Evolutionary conservation across 1,140 invertebrate genomes (phyloP), one percentile per base, ranked within the genome.

Genomic region (Drosophila ercepeae): DNA sequence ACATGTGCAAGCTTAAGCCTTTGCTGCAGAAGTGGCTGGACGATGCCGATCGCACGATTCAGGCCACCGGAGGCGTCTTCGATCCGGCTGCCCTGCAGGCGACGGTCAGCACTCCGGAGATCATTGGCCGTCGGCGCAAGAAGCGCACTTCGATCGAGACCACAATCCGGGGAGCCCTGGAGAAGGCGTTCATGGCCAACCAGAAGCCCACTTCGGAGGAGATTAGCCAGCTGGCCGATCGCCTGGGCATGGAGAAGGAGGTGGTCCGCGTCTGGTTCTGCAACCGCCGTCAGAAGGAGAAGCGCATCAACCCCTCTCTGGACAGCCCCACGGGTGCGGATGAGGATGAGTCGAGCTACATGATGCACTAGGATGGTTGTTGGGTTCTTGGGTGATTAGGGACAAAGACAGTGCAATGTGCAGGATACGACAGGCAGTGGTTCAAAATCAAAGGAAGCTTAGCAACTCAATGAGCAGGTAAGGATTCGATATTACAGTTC

Each of bases 1-100:
- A 99, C 91, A 99, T 99, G 98, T 99, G 98, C 93, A 99, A 99
- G 91, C 92, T 99, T 83, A 99, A 99, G 92, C 98, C 98, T 1
- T 92, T 99, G 41, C 93, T 99, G 9, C 97, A 99, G 90, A 99
- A 99, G 92, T 99, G 98, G 98, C 92, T 99, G 32, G 96, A 98
- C 86, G 98, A 99, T 91, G 98, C 98, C 0, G 98, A 99, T 92
- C 96, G 96, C 72, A 96, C 97, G 1, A 92, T 98, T 69, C 95
- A 95, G 82, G 97, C 97, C 84, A 96, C 96, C 0, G 90, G 90
- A 29, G 90, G 90, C 0, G 84, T 91, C 42, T 91, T 90, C 13
- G 90, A 91, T 90, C 95, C 95, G 0, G 95, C 95, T 32, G 92
- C 95, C 0, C 89, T 96, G 21, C 95, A 95, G 81, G 97, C 96